Evolutionary conservation across 2,113 vertebrate genomes (phyloP), one percentile per base, ranked within the genome.

Genomic region (Jacana jacana): DNA sequence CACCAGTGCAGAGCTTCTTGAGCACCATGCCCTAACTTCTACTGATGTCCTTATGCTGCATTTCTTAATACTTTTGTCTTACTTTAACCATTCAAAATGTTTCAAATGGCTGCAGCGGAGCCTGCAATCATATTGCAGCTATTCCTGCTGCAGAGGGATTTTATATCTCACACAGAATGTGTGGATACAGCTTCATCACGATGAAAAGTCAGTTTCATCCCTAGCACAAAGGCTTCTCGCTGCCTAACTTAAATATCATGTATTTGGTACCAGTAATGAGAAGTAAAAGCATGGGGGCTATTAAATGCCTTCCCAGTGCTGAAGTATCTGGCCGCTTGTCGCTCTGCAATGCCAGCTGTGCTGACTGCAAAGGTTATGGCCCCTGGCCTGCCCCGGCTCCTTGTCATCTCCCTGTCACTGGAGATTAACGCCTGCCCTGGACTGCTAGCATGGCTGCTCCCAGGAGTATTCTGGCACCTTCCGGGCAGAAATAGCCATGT

Each of bases 361-460:
- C 42, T 79, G 75, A 55, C 57, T 46, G 55, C 52, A 76, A 64
- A 77, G 70, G 31, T 44, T 61, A 52, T 8, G 22, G 66, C 46
- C 51, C 37, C 40, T 22, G 65, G 28, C 57, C 68, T 81, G 64
- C 13, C 77, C 65, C 5, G 0, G 35, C 44, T 80, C 24, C 61
- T 61, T 87, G 79, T 90, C 88, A 90, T 69, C 94, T 93, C 76
- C 68, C 54, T 11, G 6, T 83, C 85, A 58, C 52, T 63, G 76
- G 75, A 77, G 86, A 88, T 94, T 81, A 90, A 65, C 11, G 3
- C 71, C 58, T 52, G 58, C 40, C 64, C 68, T 35, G 46, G 18
- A 9, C 46, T 35, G 49, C 69, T 46, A n/a, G 79, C 2, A 2
- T 6, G 11, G 54, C 44, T 9, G 0, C 13, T 93, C 75, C 85